Evolutionary conservation across 1,140 invertebrate species (phyloP).

Genomic region (Neocloeon triangulifer): DNA sequence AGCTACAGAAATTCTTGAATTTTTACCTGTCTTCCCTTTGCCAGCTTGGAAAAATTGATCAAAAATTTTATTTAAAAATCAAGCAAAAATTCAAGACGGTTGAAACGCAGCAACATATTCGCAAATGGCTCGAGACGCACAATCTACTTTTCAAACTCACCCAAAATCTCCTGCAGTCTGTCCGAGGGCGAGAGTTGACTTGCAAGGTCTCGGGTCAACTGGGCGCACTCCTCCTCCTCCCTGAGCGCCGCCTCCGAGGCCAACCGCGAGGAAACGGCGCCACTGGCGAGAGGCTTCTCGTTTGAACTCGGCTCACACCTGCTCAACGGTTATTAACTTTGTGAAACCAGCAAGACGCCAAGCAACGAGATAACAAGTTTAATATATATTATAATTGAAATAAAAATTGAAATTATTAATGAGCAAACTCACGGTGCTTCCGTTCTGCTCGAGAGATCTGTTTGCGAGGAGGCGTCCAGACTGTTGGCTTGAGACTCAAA

Average conservation of each 20-base stretch:
- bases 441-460: no score
- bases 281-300: no score
- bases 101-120: no score
- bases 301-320: no score
- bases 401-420: no score
- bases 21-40: neutral
- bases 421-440: no score
- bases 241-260: slow-evolving; percentile 27
- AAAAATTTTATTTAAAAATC: neutral
- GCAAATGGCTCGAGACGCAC: slow-evolving; percentile 5
- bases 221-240: slow-evolving; percentile 63
- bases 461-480: no score
- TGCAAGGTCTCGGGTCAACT: slow-evolving; percentile 44
- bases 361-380: no score
- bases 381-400: no score
- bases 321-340: no score
- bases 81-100: neutral
- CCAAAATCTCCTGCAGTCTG: slow-evolving; percentile 42
- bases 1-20: neutral
- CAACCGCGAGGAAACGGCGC: slow-evolving; percentile 7
- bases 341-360: no score
- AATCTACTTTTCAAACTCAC: slow-evolving; percentile 18
- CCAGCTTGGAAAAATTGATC: neutral
- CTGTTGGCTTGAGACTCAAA: no score
- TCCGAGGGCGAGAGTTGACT: slow-evolving; percentile 41